Percentiles rank a stretch among this genome's conserved stretches.
phyloP scores from a whole-genome alignment of 2,113 vertebrate genomes.

The Leptodactylus fuscus region DNA sequence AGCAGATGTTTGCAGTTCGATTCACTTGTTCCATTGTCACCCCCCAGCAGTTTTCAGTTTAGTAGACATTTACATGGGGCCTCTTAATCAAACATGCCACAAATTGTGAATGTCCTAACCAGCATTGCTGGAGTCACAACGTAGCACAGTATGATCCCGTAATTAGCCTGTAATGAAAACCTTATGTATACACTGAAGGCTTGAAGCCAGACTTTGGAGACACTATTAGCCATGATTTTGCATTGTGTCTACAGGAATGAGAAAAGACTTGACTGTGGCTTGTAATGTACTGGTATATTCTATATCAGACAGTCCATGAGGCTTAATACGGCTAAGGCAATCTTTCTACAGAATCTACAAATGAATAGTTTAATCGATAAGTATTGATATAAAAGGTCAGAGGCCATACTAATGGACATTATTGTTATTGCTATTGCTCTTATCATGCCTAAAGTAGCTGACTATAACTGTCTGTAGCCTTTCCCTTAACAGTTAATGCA shows the following conservation, averaged over 20 bases:
- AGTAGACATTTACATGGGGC: constrained; percentile 47
- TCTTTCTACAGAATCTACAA: not conserved
- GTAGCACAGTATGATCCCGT: constrained; percentile 45
- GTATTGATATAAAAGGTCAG: not conserved
- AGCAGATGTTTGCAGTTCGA: constrained; percentile 24
- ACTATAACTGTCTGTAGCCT: not conserved
- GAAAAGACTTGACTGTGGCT: not conserved
- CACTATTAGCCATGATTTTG: constrained; percentile 33
- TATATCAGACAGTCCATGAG: not conserved
- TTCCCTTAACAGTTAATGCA: not conserved
- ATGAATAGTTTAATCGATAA: not conserved
- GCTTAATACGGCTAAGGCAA: not conserved
- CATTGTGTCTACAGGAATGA: not conserved
- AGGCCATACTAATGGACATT: not conserved
- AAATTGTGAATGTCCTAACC: constrained; percentile 48
- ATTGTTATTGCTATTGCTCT: not conserved
- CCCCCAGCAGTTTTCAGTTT: constrained; percentile 43
- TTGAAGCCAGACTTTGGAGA: constrained; percentile 2
- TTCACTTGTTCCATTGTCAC: constrained; percentile 34
- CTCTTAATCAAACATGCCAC: constrained; percentile 57
- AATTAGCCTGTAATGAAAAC: constrained; percentile 51
- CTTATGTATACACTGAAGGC: constrained; percentile 24
- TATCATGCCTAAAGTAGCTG: not conserved
- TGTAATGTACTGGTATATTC: not conserved
- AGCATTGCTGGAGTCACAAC: constrained; percentile 41